A percentile compares a stretch with the other conserved stretches of the same genome.
phyloP scores from a whole-genome alignment of 2,888 invertebrate species.

The Platycheirus albimanus region DNA sequence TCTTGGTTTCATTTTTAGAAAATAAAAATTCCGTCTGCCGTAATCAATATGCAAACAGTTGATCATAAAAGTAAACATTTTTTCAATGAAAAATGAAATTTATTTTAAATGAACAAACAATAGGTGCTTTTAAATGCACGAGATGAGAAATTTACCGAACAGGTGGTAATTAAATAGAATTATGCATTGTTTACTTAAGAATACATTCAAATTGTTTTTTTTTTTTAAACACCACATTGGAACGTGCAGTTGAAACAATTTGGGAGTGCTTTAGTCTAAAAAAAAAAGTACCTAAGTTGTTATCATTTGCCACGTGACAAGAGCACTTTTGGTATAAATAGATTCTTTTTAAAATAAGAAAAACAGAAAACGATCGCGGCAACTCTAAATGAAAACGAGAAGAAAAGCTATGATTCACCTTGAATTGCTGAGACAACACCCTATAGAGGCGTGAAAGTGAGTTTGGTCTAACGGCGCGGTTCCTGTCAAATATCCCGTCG shows the following conservation, averaged over 20 bases:
- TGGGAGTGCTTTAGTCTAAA: slow-evolving; percentile 2
- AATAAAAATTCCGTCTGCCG: neutral
- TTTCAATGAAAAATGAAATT: neutral
- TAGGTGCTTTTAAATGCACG: neutral
- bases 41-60: slow-evolving; percentile 19
- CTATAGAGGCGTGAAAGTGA: too few relatives aligned
- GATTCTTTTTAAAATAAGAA: too few relatives aligned
- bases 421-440: too few relatives aligned
- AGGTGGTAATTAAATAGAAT: slow-evolving; percentile 2
- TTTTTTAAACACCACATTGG: neutral
- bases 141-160: slow-evolving; percentile 19
- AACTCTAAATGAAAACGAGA: too few relatives aligned
- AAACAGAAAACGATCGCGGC: too few relatives aligned
- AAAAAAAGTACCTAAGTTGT: too few relatives aligned
- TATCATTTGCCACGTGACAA: too few relatives aligned
- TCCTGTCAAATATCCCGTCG: too few relatives aligned
- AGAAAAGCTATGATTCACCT: too few relatives aligned
- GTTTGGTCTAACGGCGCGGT: too few relatives aligned
- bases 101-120: slow-evolving; percentile 36
- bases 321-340: too few relatives aligned
- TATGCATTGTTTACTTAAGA: slow-evolving; percentile 10
- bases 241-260: slow-evolving; percentile 6
- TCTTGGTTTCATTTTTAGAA: neutral
- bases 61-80: slow-evolving; percentile 33
- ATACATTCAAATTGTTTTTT: too few relatives aligned